Conservation (phyloP, 92 coral and sea anemone species). For the Ricordea florida region DNA sequence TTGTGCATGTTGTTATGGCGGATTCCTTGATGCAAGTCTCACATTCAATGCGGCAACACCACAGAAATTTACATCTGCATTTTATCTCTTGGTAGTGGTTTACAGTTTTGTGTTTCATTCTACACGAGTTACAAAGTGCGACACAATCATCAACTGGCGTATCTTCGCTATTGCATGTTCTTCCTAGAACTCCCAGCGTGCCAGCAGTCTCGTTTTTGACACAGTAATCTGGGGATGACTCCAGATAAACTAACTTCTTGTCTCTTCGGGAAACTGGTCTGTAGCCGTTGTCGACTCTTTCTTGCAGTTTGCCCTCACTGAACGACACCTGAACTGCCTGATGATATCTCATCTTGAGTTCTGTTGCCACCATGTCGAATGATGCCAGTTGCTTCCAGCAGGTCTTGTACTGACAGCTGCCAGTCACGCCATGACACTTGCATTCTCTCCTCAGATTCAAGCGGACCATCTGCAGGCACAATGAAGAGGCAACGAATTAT, state of each 20-base stretch:
- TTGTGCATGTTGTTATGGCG: no score
- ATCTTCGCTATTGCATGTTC: slow-evolving; percentile 71
- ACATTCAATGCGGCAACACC: no score
- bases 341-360: slow-evolving; percentile 55
- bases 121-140: no score
- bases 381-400: slow-evolving; percentile 81
- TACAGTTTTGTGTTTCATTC: no score
- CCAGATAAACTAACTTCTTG: slow-evolving; percentile 74
- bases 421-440: slow-evolving; percentile 89
- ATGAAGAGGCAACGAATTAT: no score
- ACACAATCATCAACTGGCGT: slow-evolving; percentile 61
- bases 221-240: slow-evolving; percentile 85
- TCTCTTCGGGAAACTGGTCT: slow-evolving; percentile 56
- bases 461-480: no score
- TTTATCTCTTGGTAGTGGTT: no score
- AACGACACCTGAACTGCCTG: slow-evolving; percentile 58
- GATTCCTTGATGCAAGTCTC: no score
- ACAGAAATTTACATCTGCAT: no score
- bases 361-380: slow-evolving; percentile 67
- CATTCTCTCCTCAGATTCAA: no score
- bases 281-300: slow-evolving; percentile 28
- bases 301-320: slow-evolving; percentile 64
- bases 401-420: slow-evolving; percentile 75
- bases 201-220: slow-evolving; percentile 50
- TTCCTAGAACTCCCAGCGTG: slow-evolving; percentile 72